Evolutionary conservation across 2,113 vertebrate genomes (phyloP).

Genomic region (Bombycilla garrulus): DNA sequence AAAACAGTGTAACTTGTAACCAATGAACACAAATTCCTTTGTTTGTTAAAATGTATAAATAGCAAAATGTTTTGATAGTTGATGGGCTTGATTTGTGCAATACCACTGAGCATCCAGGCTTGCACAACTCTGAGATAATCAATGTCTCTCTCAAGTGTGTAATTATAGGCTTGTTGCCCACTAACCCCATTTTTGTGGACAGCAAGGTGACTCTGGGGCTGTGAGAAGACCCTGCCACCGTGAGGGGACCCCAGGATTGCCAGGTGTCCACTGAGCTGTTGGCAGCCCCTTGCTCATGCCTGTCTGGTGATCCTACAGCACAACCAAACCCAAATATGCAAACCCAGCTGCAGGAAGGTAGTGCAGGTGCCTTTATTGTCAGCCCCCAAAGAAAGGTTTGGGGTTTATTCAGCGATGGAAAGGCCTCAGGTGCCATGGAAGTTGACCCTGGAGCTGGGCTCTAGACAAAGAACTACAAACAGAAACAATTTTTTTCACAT

Average conservation of each 20-base stretch:
- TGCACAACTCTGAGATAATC: not conserved
- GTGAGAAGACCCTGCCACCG: fast-evolving
- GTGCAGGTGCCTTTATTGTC: not conserved
- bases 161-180: not conserved
- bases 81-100: not conserved
- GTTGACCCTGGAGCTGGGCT: not conserved
- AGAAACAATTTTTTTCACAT: not conserved
- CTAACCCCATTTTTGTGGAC: fast-evolving
- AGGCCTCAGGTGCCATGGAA: not conserved
- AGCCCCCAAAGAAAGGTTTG: not conserved
- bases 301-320: fast-evolving
- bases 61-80: not conserved
- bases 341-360: not conserved
- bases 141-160: not conserved
- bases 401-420: not conserved
- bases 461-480: not conserved
- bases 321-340: not conserved
- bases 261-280: fast-evolving
- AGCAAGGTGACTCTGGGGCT: not conserved
- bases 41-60: not conserved
- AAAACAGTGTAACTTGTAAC: not conserved
- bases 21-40: not conserved
- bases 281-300: fast-evolving
- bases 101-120: not conserved
- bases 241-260: not conserved